Evolutionary conservation across 2,113 vertebrate genomes (phyloP).

Genomic region (Microtus ochrogaster): DNA sequence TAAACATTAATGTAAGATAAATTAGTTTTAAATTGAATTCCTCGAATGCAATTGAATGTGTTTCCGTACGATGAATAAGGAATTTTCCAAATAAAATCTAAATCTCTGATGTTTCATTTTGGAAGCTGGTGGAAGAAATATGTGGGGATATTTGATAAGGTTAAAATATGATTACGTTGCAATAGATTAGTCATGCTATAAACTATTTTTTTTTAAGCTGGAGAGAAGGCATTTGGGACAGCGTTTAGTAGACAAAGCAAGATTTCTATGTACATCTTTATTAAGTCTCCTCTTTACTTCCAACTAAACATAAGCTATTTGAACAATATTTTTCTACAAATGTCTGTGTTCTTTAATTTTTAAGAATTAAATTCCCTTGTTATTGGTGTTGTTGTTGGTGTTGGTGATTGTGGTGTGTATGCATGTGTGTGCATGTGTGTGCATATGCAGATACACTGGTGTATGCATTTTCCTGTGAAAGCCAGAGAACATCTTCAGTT

Average conservation of each 20-base stretch:
- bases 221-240: conserved; percentile 50
- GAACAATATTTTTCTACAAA: background rate
- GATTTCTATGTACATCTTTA: background rate
- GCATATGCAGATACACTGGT: too few species aligned
- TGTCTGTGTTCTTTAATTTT: background rate
- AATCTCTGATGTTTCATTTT: conserved; percentile 82
- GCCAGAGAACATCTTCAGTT: background rate
- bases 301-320: background rate
- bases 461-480: background rate
- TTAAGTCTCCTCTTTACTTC: conserved; percentile 23
- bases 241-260: conserved; percentile 36
- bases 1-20: conserved; percentile 86
- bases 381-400: background rate
- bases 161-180: conserved; percentile 66
- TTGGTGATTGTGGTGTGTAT: background rate
- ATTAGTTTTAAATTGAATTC: conserved; percentile 87
- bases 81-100: conserved; percentile 84
- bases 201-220: conserved; percentile 49
- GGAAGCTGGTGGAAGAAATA: conserved; percentile 73
- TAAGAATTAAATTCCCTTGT: conserved; percentile 31
- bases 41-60: conserved; percentile 77
- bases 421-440: background rate
- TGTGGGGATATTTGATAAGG: conserved; percentile 82
- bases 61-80: conserved; percentile 83
- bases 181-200: conserved; percentile 70